Evolutionary conservation across 1,140 invertebrate species (phyloP), one percentile per base, ranked within the genome.

Genomic region (Aporrectodea caliginosa): DNA sequence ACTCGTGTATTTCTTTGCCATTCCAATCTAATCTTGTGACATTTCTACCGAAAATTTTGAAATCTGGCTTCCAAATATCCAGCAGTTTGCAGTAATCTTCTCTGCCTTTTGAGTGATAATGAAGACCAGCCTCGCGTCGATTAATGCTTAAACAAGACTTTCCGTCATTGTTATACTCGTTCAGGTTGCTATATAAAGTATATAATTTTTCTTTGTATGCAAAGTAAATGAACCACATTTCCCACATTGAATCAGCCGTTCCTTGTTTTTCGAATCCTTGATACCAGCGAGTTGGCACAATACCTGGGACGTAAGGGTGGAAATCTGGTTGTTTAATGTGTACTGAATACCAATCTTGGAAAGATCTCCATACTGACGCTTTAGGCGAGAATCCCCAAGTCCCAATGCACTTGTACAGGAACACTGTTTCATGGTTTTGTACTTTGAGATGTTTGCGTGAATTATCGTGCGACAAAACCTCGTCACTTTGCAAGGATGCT

Each of bases 201-300:
- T 33, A 79, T 16, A 33, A n/a, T 69, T 82, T 82, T 16, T 84
- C 77, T 68, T 73, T 81, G 71, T 81, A 82, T 27, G 83, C 73
- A 75, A 84, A 82, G 70, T 84, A 83, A 14, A 84, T 84, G 71
- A 84, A 83, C 85, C 85, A 85, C 81, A 85, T 85, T 1, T 81
- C 80, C 85, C 85, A 85, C 82, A 85, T 84, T 0, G 77, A 30
- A 22, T 83, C 79, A 27, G 78, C 68, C 22, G 69, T 58, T n/a
- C 69, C 35, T 69, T 75, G 32, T 14, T 16, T 16, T 16, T 75
- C 73, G 29, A 79, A 79, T 2, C 30, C 35, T 29, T 35, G 68
- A 74, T 43, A 79, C 79, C 79, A 79, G 27, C 73, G 75, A 14
- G 73, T 70, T 29, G 43, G 74, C 22, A 75, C 33, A 22, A 34